These are phyloP conservation scores for Erinaceus europaeus DNA, from an alignment of 2,113 vertebrate genomes.

Conservation along the genomic window DNA sequence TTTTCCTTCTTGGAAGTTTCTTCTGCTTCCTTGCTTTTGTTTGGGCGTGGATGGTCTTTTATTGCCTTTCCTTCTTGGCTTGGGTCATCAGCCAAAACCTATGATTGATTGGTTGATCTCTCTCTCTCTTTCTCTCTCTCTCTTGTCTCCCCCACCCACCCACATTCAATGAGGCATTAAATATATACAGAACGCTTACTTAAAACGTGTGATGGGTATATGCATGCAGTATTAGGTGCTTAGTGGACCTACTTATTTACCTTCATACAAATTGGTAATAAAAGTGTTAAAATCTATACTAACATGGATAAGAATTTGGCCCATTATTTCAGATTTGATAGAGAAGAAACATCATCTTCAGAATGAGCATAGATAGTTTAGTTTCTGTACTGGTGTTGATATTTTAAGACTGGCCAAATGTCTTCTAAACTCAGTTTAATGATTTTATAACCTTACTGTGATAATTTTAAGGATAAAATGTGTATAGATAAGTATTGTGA, in stretches of 20 bases:
- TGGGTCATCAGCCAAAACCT: not conserved
- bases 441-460: conserved; percentile 21
- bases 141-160: not conserved
- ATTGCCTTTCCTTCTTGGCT: not conserved
- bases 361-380: not conserved
- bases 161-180: not conserved
- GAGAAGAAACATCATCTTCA: not conserved
- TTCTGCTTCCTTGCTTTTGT: not conserved
- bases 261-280: no score
- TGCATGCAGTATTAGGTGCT: not conserved
- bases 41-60: not conserved
- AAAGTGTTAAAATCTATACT: not conserved
- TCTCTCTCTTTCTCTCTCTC: not conserved
- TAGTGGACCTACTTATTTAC: no score
- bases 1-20: conserved; percentile 42
- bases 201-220: not conserved
- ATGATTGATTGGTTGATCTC: not conserved
- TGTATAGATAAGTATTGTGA: not conserved
- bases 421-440: not conserved
- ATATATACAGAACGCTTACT: not conserved
- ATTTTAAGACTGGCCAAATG: not conserved
- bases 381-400: not conserved
- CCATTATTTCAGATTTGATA: not conserved
- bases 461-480: not conserved
- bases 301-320: not conserved